Base-by-base conservation (phyloP, 2,113 vertebrate species). In the Aix galericulata region DNA sequence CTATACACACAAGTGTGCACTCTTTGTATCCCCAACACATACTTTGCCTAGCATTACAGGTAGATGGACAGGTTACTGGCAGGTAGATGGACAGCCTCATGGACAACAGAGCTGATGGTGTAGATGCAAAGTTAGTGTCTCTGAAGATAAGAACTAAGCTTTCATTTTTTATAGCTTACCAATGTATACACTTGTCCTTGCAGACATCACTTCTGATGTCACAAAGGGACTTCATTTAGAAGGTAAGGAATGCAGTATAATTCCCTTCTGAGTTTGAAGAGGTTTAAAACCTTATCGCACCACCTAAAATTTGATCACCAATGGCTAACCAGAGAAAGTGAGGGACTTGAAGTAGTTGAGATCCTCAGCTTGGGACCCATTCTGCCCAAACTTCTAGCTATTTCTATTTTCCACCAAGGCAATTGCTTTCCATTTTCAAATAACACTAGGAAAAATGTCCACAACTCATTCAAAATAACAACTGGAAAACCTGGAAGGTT, bases 221-320 rank as follows among this genome's bases (percentile, higher is more conserved):
- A 2, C 3, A 1, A 0, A 69, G 8, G 18, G 3, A 13, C 34
- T 87, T 79, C 66, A 31, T 13, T 25, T 25, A 52, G 21, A 53
- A 80, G 56, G 11, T 34, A 42, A 82, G 16, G 5, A 71, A 72
- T 36, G 68, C 67, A 11, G 7, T 36, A 59, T 50, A 63, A 72
- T 50, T 91, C 13, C 8, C 17, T 67, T 71, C 56, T 58, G 62
- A 48, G 22, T 9, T 44, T 68, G n/a, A 75, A 25, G 27, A 44
- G 8, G 17, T 16, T 84, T 84, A 80, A 69, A 75, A n/a, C 21
- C 4, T 4, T 38, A 34, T 46, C 9, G 4, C 3, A 38, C 12
- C 1, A 38, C 21, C 67, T 75, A 16, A 82, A 83, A 73, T 6
- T 38, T 16, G 23, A 34, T 15, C 11, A 29, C 5, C 15, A 48